Conservation (phyloP, 2,888 invertebrate genomes). For the Drosophila emarginata region DNA sequence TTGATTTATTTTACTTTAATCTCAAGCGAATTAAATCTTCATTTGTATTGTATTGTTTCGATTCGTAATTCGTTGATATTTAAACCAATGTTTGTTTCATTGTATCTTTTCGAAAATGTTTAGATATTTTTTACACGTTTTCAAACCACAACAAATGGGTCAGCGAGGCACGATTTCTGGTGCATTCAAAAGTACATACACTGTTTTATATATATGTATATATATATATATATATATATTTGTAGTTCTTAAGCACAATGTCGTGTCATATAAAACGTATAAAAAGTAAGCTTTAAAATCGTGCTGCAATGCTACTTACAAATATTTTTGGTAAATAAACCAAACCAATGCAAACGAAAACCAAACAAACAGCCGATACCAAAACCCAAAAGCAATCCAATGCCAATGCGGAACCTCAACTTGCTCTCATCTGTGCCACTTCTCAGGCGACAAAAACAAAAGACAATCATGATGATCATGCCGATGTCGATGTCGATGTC, state of each 20-base stretch:
- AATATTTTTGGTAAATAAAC: slow-evolving; percentile 54
- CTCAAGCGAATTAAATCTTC: slow-evolving; percentile 5
- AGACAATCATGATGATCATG: slow-evolving; percentile 36
- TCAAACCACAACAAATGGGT: slow-evolving; percentile 51
- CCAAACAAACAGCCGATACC: neutral
- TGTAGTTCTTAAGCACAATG: slow-evolving; percentile 58
- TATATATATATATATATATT: neutral
- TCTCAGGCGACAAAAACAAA: slow-evolving; percentile 12
- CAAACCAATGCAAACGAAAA: slow-evolving; percentile 21
- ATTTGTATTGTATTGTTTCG: slow-evolving; percentile 20
- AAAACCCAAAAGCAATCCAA: slow-evolving; percentile 23
- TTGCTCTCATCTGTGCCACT: slow-evolving; percentile 5
- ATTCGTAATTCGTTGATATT: slow-evolving; percentile 39
- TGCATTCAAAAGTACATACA: neutral
- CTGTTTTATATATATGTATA: neutral
- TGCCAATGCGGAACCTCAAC: slow-evolving; percentile 59
- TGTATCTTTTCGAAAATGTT: slow-evolving; percentile 19
- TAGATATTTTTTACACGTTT: slow-evolving; percentile 49
- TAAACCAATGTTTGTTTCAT: slow-evolving; percentile 44
- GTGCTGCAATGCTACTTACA: slow-evolving; percentile 60
- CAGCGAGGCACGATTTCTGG: slow-evolving; percentile 58
- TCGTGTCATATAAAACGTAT: slow-evolving; percentile 59
- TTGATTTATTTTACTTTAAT: neutral
- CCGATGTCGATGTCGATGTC: neutral
- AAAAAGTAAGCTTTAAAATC: slow-evolving; percentile 50